Evolutionary conservation across 2,797 vertebrate species (phyloP).

Genomic region (Notolepis coatsorum): DNA sequence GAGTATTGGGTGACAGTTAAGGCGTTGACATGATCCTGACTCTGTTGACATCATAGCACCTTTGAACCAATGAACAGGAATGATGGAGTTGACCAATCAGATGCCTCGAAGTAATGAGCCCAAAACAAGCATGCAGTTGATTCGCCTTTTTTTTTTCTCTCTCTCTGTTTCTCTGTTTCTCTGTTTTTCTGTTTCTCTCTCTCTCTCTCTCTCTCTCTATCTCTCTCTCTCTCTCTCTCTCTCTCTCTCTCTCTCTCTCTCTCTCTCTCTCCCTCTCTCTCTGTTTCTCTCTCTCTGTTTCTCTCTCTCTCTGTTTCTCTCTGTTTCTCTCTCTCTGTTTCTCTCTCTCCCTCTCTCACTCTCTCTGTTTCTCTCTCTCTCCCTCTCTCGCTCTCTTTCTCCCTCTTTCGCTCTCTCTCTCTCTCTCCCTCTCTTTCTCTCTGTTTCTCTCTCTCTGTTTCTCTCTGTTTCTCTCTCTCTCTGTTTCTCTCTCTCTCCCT

Average conservation of each 20-base stretch:
- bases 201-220: constrained; percentile 1
- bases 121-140: constrained; percentile 69
- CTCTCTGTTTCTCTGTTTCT: constrained; percentile 35
- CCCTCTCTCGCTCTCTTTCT: constrained; percentile 44
- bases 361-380: constrained; percentile 49
- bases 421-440: not conserved
- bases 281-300: constrained; percentile 32
- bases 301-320: constrained; percentile 37
- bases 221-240: not conserved
- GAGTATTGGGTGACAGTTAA: too few species aligned
- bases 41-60: constrained; percentile 42
- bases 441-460: not conserved
- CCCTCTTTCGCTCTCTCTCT: constrained; percentile 19
- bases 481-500: constrained; percentile 17
- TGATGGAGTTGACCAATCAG: constrained; percentile 30
- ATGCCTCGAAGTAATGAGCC: constrained; percentile 58
- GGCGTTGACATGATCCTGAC: too few species aligned
- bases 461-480: not conserved
- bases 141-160: constrained; percentile 50
- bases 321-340: not conserved
- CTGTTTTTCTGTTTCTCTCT: not conserved
- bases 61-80: constrained; percentile 39
- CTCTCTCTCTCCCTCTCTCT: not conserved
- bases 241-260: constrained; percentile 11
- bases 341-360: constrained; percentile 34